These are phyloP conservation scores for Cranoglanis bouderius DNA, from an alignment of 2,113 vertebrate genomes.

Conservation along the genomic window DNA sequence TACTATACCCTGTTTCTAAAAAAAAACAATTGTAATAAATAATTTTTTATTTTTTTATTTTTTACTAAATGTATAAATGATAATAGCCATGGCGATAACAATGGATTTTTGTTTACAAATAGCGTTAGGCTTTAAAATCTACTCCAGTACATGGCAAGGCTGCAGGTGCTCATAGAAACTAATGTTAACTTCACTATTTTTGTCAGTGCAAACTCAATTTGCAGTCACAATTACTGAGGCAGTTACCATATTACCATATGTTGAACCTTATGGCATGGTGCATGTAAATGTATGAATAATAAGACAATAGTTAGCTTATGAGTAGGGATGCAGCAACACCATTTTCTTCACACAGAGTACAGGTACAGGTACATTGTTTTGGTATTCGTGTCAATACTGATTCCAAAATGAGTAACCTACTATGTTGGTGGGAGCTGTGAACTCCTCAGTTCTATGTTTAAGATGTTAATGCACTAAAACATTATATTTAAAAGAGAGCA, in stretches of 20 bases:
- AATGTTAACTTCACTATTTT: not conserved
- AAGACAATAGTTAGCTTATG: not conserved
- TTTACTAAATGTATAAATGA: not conserved
- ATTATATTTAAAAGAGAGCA: not conserved
- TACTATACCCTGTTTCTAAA: not conserved
- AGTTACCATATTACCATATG: not conserved
- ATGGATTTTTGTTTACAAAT: not conserved
- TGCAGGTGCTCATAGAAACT: not conserved
- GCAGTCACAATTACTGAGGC: not conserved
- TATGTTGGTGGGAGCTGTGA: not conserved
- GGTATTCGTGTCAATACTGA: not conserved
- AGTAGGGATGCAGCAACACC: not conserved
- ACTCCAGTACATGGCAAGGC: not conserved
- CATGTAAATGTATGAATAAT: not conserved
- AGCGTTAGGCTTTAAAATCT: not conserved
- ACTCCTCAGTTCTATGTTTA: not conserved
- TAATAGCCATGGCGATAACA: no score
- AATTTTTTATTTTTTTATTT: no score
- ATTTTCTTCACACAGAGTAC: not conserved
- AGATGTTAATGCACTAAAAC: not conserved
- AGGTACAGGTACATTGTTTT: not conserved
- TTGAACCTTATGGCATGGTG: not conserved
- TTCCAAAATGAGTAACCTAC: not conserved
- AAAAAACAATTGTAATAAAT: no score
- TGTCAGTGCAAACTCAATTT: not conserved